Base-by-base conservation (phyloP, 2,797 vertebrate species). In the Neomorphus geoffroyi region DNA sequence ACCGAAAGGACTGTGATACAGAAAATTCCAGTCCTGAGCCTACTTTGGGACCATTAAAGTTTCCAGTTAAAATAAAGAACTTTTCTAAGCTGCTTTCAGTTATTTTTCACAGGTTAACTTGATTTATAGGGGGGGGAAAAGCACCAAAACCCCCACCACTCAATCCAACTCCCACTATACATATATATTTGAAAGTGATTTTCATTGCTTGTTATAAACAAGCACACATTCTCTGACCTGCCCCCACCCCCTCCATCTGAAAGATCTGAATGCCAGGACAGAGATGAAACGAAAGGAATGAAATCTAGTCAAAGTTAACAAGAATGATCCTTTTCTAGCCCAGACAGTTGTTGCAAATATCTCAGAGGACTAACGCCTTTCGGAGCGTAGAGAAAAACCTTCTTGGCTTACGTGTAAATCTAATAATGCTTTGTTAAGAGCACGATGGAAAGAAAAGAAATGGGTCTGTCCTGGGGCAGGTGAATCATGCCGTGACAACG, bases 141-240 rank as follows among this genome's bases (percentile, higher is more conserved):
- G 4, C 28, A 11, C 30, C 14, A 51, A 54, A 54, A 16, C 6
- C 0, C 1, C 12, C 2, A n/a, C 32, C 13, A 32, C n/a, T 6
- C 27, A 32, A 53, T n/a, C 5, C 26, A n/a, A 64, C 32, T 18
- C 1, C 18, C 15, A 46, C 14, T 51, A 6, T n/a, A 9, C 2
- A 5, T 12, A 11, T 2, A 7, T 18, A 30, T 67, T 30, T 70
- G n/a, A 33, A 51, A 71, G 26, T 10, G 1, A 17, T 28, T 35
- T 70, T 67, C 1, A n/a, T 28, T 26, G 21, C 2, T 57, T 13
- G 30, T 71, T 72, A 60, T 60, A 41, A 73, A 4, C 8, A 53
- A 23, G 8, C 8, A 9, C 0, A 10, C 8, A 0, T 2, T 45
- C 77, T 77, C 19, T 41, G 14, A 14, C 43, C 32, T 64, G 24